Evolutionary conservation across 2,113 vertebrate species (phyloP), one percentile per base, ranked within the genome.

Genomic region (Andinoacara biseriatus): DNA sequence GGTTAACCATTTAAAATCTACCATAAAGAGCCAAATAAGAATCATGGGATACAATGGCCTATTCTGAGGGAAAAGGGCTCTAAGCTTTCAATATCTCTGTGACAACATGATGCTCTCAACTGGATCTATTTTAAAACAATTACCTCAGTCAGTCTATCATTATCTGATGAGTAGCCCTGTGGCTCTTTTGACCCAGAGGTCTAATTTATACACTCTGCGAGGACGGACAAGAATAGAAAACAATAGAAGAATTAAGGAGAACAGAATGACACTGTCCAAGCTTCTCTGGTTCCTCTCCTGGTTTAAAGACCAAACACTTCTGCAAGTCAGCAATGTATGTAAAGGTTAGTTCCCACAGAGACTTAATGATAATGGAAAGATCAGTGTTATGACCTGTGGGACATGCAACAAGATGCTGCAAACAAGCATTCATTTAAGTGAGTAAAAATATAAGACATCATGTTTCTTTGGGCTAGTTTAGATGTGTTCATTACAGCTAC

Each of bases 111-210:
- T 14, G 57, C 78, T 60, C 13, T 67, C 58, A 17, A 60, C 17
- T 2, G 31, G 46, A 80, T 81, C 86, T 83, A 88, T 86, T 91
- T 83, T 82, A 38, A 72, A 88, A 79, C 84, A 80, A 87, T 86
- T 90, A 78, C 6, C 46, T 61, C 38, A 13, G 14, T 31, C 5
- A n/a, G 80, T 82, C 78, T 89, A 87, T 87, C 72, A 82, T 87
- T 81, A 86, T 83, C 74, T 31, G 78, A 49, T 33, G 65, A 67
- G 75, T 6, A 5, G 54, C 33, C 22, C 59, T 60, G 26, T 33
- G 67, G 29, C 9, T 49, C 15, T 35, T 76, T 22, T 75, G 79
- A 88, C 67, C 79, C 74, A 26, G 6, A 78, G 67, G 65, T 86
- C 56, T 57, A 60, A 85, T 78, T 90, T 35, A 62, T 46, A n/a